Conservation (phyloP, 2,888 invertebrate genomes). For the Lampropteryx suffumata region DNA sequence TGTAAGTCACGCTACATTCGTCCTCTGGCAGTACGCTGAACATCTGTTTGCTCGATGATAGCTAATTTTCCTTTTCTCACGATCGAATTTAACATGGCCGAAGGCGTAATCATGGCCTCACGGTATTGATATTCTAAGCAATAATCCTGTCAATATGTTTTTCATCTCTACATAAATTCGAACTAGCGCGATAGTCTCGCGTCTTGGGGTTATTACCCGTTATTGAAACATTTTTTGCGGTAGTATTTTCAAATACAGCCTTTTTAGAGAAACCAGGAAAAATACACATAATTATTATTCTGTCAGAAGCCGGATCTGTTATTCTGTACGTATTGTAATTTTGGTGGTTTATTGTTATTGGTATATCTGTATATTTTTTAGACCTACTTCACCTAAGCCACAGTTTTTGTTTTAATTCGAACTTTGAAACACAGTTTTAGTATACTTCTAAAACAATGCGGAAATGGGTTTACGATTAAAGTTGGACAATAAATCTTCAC, state of each 20-base stretch:
- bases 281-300: too few species aligned
- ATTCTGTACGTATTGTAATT: too few species aligned
- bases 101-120: conserved; percentile 15
- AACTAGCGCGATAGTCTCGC: too few species aligned
- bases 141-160: conserved; percentile 12
- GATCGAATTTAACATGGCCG: conserved; percentile 24
- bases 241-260: too few species aligned
- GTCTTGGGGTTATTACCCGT: too few species aligned
- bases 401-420: conserved; percentile 7
- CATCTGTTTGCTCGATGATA: conserved; percentile 28
- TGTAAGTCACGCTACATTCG: conserved; percentile 51
- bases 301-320: too few species aligned
- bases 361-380: too few species aligned
- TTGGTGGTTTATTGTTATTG: too few species aligned
- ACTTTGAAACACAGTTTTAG: conserved; percentile 6
- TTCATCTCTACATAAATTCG: not conserved
- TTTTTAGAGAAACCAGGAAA: too few species aligned
- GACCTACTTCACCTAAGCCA: too few species aligned
- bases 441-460: conserved; percentile 38
- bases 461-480: conserved; percentile 58
- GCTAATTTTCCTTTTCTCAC: conserved; percentile 31
- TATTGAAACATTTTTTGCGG: too few species aligned
- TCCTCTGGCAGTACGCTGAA: conserved; percentile 31
- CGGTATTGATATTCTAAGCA: conserved; percentile 12
- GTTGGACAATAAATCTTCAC: conserved; percentile 67